Evolutionary conservation across 2,113 vertebrate genomes (phyloP).

Genomic region (Alexandromys fortis): DNA sequence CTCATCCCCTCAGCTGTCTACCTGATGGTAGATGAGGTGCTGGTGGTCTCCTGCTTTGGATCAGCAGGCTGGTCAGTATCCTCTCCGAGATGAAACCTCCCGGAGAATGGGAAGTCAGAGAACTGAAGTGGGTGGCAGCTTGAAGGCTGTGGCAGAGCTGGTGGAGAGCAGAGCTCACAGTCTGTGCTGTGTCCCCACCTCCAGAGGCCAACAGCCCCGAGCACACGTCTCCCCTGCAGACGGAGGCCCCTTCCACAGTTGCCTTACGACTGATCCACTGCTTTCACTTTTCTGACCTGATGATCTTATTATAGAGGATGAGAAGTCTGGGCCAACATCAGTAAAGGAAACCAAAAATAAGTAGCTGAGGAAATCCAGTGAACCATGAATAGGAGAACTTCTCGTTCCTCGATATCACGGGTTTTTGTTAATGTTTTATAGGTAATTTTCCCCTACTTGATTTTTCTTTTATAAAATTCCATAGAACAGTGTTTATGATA

Average conservation of each 20-base stretch:
- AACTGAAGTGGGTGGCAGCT: fast-evolving
- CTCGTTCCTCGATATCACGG: constrained; percentile 73
- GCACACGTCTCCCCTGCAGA: not conserved
- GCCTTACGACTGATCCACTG: constrained; percentile 76
- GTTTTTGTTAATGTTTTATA: constrained; percentile 84
- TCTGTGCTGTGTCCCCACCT: not conserved
- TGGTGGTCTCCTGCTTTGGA: fast-evolving
- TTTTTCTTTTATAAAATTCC: constrained; percentile 85
- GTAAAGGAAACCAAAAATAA: constrained; percentile 79
- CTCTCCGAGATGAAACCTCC: not conserved
- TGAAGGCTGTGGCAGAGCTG: fast-evolving
- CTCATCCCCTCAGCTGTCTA: too few species aligned
- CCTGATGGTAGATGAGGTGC: fast-evolving
- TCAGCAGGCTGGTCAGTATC: not conserved
- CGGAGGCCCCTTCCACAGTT: not conserved
- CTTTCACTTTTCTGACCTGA: constrained; percentile 63
- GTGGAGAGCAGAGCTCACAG: not conserved
- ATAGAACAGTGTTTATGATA: constrained; percentile 84
- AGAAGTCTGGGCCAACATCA: constrained; percentile 65
- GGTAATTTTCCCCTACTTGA: constrained; percentile 80
- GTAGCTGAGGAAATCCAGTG: constrained; percentile 45
- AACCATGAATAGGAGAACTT: constrained; percentile 56
- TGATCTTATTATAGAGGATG: constrained; percentile 8
- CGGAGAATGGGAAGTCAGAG: not conserved
- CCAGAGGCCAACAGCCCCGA: constrained; percentile 5